Percentiles rank a stretch among this genome's conserved stretches.
phyloP scores from a whole-genome alignment of 2,888 invertebrate genomes.

The Scaptomyza parva region DNA sequence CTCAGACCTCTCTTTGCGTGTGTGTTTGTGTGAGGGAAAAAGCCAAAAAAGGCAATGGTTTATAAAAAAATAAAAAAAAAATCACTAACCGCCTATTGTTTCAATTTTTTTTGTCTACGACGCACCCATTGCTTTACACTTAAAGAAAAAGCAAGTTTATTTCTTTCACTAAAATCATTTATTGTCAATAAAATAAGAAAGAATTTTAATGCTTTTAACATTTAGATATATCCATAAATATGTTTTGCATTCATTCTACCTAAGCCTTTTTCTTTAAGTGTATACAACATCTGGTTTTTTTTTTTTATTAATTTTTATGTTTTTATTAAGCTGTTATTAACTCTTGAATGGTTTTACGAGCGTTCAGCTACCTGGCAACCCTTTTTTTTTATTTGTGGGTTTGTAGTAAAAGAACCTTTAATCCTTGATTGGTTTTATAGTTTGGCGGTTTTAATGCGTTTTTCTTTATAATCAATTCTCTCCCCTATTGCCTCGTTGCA shows the following conservation, averaged over 20 bases:
- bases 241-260: too few relatives aligned
- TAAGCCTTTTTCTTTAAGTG: not conserved
- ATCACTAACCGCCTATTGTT: constrained; percentile 32
- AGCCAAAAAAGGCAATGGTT: constrained; percentile 44
- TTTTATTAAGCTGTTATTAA: constrained; percentile 3
- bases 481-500: constrained; percentile 4
- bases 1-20: not conserved
- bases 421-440: constrained; percentile 4
- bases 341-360: constrained; percentile 8
- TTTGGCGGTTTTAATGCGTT: not conserved
- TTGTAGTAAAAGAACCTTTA: not conserved
- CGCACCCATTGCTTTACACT: constrained; percentile 20
- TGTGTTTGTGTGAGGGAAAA: not conserved
- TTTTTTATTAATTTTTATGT: not conserved
- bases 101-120: constrained; percentile 2
- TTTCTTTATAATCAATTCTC: not conserved
- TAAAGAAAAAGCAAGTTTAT: too few relatives aligned
- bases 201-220: too few relatives aligned
- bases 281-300: not conserved
- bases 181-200: too few relatives aligned
- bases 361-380: constrained; percentile 33
- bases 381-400: too few relatives aligned
- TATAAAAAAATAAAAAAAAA: constrained; percentile 22
- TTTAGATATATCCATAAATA: too few relatives aligned
- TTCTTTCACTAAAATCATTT: too few relatives aligned